phyloP scores from a whole-genome alignment of 2,888 invertebrate species.

The Alcis repandata region DNA sequence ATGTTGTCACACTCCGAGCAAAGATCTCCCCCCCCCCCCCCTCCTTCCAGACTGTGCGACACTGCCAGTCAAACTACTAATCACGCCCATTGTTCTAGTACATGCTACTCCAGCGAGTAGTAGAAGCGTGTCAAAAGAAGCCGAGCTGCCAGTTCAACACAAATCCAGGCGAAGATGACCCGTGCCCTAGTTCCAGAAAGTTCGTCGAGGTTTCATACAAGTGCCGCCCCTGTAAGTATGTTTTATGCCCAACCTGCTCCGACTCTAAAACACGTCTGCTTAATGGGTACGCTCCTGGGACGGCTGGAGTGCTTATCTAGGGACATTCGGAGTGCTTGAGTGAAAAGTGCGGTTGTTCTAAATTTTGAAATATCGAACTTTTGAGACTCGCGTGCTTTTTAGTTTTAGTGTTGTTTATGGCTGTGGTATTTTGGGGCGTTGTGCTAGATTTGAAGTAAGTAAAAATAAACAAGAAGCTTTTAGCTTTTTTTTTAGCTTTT shows the following conservation, averaged over 20 bases:
- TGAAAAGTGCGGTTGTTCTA: conserved; percentile 45
- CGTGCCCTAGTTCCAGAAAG: conserved; percentile 95
- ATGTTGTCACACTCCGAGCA: no score
- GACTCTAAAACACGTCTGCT: conserved; percentile 41
- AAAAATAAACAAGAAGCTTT: no score
- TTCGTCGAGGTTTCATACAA: conserved; percentile 98
- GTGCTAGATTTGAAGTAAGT: background rate
- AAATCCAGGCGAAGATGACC: conserved; percentile 94
- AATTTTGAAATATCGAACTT: conserved; percentile 48
- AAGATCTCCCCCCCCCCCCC: no score
- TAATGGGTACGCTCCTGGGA: conserved; percentile 43
- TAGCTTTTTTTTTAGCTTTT: no score
- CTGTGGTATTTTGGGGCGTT: background rate
- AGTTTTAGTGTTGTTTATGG: conserved; percentile 13
- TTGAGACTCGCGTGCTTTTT: conserved; percentile 37
- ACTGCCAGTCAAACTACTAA: background rate
- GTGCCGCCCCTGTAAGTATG: conserved; percentile 95
- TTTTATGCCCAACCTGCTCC: conserved; percentile 6
- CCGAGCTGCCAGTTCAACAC: conserved; percentile 96
- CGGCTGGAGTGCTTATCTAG: conserved; percentile 39
- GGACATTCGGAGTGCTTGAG: conserved; percentile 36
- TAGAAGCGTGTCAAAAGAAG: conserved; percentile 97
- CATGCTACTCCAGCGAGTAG: conserved; percentile 95
- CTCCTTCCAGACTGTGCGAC: no score
- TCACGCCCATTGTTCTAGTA: conserved; percentile 86